phyloP scores from a whole-genome alignment of 2,888 invertebrate genomes.

The Gryllus longicercus region DNA sequence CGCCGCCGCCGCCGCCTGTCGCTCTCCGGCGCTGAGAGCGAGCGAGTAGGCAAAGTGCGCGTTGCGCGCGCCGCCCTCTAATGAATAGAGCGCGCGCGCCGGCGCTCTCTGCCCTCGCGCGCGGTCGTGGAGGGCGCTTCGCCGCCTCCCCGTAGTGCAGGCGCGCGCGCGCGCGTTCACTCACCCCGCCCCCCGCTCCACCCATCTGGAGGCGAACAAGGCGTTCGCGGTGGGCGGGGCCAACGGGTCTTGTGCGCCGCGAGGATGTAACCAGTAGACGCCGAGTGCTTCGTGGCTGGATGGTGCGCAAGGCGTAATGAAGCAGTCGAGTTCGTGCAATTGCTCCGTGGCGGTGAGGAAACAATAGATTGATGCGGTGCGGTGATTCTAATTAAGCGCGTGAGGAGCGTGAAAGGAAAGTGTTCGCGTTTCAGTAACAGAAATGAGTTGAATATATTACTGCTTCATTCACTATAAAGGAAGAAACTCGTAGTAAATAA shows the following conservation, averaged over 20 bases:
- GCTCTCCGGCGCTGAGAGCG: background rate
- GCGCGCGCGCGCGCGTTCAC: too few species aligned
- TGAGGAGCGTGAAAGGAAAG: background rate
- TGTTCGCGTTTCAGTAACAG: background rate
- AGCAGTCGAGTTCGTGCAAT: background rate
- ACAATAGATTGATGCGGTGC: too few species aligned
- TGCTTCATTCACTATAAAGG: too few species aligned
- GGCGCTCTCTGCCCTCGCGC: background rate
- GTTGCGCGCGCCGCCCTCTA: background rate
- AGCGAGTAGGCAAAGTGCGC: slow-evolving; percentile 19
- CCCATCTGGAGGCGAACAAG: too few species aligned
- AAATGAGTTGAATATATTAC: background rate
- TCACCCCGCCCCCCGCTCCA: too few species aligned
- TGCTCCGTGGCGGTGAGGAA: too few species aligned
- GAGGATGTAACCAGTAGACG: background rate
- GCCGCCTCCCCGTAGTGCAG: background rate
- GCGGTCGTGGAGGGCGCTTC: background rate
- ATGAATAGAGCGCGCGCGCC: too few species aligned
- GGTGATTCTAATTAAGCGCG: background rate
- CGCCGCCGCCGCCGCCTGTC: too few species aligned
- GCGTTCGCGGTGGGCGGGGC: background rate
- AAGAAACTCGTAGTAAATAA: too few species aligned
- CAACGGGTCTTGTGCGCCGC: background rate
- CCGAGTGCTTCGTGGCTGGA: background rate
- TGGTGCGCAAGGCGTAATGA: background rate